Evolutionary conservation across 2,888 invertebrate genomes (phyloP), one percentile per base, ranked within the genome.

Genomic region (Drosophila borborema): DNA sequence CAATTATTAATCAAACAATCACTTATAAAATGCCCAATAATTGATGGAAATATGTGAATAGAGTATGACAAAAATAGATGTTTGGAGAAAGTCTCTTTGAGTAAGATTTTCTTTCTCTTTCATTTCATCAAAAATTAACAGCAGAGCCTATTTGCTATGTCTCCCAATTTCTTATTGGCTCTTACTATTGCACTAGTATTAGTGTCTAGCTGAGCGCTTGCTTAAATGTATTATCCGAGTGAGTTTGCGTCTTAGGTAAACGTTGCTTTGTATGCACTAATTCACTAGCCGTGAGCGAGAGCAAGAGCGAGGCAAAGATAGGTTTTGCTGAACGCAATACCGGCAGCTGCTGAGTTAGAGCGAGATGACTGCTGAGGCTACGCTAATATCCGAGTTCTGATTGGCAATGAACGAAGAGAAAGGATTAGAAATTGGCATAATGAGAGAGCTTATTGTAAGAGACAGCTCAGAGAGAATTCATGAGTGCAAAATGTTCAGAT

Each of bases 201-300:
- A 20, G 18, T 20, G 43, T 5, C 10, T 10, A 0, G 12, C 45
- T 20, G 45, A 20, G 45, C 1, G 9, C 3, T 18, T 18, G 18
- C 9, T 6, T 6, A 23, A 23, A 1, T 23, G 23, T 16, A 7
- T 46, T 23, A 46, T 14, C 23, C 46, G 23, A 23, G 8, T 46
- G 46, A 46, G 46, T 46, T 46, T 46, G 46, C 46, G 46, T 23
- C 46, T 23, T 23, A 8, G 46, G 23, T 46, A 23, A 46, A 8
- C 3, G 23, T 3, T 8, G 4, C 3, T 43, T 41, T n/a, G n/a
- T n/a, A 8, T 41, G 0, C 18, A 3, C 18, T 4, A 43, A 43
- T 18, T 18, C 2, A 10, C 10, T 14, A 14, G 7, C 8, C 7
- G 23, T 16, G 14, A 46, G 23, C 3, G 14, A 3, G 3, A 23